Evolutionary conservation across 1,140 invertebrate species (phyloP).

Genomic region (Sitobion miscanthi): DNA sequence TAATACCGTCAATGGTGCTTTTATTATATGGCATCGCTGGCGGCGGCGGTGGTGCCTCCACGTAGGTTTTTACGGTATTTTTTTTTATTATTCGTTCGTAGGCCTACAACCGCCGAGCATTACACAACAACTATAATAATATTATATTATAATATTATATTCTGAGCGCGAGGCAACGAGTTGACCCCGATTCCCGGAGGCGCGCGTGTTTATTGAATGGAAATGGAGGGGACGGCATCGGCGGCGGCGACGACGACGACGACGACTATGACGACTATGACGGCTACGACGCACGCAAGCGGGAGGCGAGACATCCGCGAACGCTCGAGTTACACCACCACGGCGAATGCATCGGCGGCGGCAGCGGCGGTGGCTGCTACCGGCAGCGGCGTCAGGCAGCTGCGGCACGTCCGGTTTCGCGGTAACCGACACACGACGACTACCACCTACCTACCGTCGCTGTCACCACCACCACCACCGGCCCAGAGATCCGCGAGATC

Average conservation of each 20-base stretch:
- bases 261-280: background rate
- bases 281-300: background rate
- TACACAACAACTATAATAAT: background rate
- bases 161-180: background rate
- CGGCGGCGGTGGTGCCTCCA: background rate
- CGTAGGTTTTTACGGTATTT: background rate
- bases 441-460: background rate
- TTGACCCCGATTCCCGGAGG: slow-evolving; percentile 42
- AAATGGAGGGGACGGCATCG: slow-evolving; percentile 21
- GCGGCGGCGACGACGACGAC: background rate
- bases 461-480: background rate
- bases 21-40: slow-evolving; percentile 8
- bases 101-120: background rate
- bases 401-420: slow-evolving; percentile 52
- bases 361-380: background rate
- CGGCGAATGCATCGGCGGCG: background rate
- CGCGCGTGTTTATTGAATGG: slow-evolving; percentile 40
- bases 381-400: slow-evolving; percentile 16
- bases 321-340: slow-evolving; percentile 21
- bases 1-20: background rate
- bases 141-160: background rate
- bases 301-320: slow-evolving; percentile 40
- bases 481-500: background rate
- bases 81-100: background rate
- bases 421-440: background rate